Evolutionary conservation across 2,113 vertebrate genomes (phyloP).

Genomic region (Paracanthobrama guichenoti): DNA sequence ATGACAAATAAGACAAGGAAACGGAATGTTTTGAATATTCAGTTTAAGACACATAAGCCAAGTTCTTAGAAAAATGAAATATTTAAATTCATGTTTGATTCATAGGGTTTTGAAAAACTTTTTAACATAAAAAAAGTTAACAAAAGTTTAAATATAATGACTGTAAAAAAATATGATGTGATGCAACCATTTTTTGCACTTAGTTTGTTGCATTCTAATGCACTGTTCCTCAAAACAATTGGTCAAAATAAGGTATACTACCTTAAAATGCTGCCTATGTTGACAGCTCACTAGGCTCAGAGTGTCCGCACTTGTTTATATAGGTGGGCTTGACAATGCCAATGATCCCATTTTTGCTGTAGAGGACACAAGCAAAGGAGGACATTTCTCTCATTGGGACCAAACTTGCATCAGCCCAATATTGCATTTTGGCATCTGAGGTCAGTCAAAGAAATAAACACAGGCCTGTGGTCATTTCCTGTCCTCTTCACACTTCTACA

Average conservation of each 20-base stretch:
- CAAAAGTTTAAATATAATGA: too few species aligned
- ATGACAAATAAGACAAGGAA: too few species aligned
- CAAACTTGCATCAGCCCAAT: conserved; percentile 37
- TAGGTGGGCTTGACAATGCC: conserved; percentile 29
- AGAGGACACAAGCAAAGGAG: conserved; percentile 16
- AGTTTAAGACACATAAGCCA: too few species aligned
- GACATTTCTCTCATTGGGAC: conserved; percentile 33
- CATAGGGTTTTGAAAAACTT: neutral
- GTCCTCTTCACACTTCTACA: conserved; percentile 25
- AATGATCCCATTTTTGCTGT: conserved; percentile 24
- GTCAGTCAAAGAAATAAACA: conserved; percentile 52
- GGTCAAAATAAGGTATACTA: neutral
- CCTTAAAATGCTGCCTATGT: neutral
- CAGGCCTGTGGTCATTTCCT: conserved; percentile 47
- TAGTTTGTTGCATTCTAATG: too few species aligned
- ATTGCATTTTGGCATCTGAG: conserved; percentile 40
- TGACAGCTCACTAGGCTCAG: neutral
- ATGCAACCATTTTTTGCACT: too few species aligned
- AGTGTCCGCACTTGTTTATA: neutral
- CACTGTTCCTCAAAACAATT: neutral
- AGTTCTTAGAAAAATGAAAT: too few species aligned
- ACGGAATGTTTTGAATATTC: too few species aligned
- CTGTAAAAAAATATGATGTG: neutral
- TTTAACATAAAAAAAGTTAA: too few species aligned
- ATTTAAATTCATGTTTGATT: neutral